Evolutionary conservation across 2,797 vertebrate species (phyloP).

Genomic region (Cuculus canorus): DNA sequence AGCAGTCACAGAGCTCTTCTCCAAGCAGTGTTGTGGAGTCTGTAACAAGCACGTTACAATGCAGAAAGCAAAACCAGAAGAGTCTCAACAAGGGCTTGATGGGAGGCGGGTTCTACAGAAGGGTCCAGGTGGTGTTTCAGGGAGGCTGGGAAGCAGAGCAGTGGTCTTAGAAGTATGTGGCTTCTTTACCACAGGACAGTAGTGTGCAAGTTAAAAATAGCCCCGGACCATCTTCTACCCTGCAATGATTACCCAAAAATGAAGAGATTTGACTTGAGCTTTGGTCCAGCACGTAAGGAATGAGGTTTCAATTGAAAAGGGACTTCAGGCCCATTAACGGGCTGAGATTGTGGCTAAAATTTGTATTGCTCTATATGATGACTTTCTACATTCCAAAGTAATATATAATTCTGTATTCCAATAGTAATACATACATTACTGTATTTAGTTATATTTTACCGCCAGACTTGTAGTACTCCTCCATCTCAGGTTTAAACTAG

Average conservation of each 20-base stretch:
- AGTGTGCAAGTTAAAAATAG: neutral
- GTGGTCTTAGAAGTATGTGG: neutral
- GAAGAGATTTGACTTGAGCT: neutral
- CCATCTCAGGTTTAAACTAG: neutral
- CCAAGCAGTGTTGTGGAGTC: neutral
- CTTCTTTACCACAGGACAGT: neutral
- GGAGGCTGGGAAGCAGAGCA: neutral
- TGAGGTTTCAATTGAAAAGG: neutral
- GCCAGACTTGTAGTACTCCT: neutral
- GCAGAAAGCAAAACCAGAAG: neutral
- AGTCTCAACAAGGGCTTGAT: neutral
- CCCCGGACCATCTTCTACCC: neutral
- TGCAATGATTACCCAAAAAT: neutral
- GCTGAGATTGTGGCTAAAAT: neutral
- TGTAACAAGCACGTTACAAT: neutral
- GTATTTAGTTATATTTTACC: neutral
- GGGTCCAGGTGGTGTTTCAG: neutral
- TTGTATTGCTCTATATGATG: neutral
- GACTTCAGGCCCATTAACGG: neutral
- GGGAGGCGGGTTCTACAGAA: neutral
- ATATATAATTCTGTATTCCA: neutral
- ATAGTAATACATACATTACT: neutral
- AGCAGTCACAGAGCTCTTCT: neutral
- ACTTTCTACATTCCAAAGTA: neutral
- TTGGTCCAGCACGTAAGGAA: neutral